Percentiles rank a stretch among this genome's conserved stretches.
phyloP scores from a whole-genome alignment of 2,797 vertebrate species.

The Staurois parvus region DNA sequence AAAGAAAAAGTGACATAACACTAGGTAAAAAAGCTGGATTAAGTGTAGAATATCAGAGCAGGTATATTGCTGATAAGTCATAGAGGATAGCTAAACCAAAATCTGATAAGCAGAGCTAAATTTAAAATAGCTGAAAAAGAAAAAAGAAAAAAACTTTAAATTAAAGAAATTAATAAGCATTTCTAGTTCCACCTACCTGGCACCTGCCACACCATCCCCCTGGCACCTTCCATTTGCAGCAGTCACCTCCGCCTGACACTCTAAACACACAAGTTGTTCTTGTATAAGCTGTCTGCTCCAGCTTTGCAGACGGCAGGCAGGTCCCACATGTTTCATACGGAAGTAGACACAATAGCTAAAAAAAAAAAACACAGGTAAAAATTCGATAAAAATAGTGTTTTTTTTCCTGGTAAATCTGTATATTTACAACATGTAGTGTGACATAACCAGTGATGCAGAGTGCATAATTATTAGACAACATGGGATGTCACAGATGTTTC shows the following conservation, averaged over 20 bases:
- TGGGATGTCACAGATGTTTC: constrained; percentile 14
- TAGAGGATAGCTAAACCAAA: too few relatives aligned
- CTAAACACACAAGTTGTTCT: constrained; percentile 78
- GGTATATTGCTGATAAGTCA: too few relatives aligned
- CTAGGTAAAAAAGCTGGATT: too few relatives aligned
- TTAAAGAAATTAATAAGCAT: too few relatives aligned
- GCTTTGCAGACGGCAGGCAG: constrained; percentile 73
- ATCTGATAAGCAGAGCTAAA: too few relatives aligned
- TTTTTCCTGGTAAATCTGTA: not conserved
- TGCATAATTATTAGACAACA: not conserved
- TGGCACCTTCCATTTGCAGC: constrained; percentile 73
- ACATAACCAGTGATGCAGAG: not conserved
- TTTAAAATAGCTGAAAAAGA: too few relatives aligned
- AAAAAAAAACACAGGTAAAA: not conserved
- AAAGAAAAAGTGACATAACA: too few relatives aligned
- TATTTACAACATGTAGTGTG: not conserved
- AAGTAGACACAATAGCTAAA: constrained; percentile 84
- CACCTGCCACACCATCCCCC: constrained; percentile 77
- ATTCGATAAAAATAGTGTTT: not conserved
- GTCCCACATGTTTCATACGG: constrained; percentile 79
- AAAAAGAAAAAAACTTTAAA: too few relatives aligned
- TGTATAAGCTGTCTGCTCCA: constrained; percentile 80
- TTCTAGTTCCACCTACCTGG: constrained; percentile 73
- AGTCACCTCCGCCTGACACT: constrained; percentile 80
- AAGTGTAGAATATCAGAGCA: too few relatives aligned